Base-by-base conservation (phyloP, 2,888 invertebrate genomes). In the Agrotis puta region DNA sequence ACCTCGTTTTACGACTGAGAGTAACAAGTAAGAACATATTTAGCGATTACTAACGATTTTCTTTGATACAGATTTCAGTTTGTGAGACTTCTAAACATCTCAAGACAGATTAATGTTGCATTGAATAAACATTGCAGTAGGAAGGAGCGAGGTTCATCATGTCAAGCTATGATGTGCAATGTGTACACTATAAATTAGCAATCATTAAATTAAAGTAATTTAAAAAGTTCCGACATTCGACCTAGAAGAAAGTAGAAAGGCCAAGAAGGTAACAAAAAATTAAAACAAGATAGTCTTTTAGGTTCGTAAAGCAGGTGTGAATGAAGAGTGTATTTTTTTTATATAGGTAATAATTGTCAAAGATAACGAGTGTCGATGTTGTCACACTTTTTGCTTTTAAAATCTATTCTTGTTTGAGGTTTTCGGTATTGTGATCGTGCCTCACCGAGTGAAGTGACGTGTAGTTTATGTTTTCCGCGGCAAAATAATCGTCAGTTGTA, bases 351-450 rank as follows among this genome's bases (percentile, higher is more conserved):
- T 7, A 33, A 66, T 50, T 73, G 58, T 68, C 70, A 75, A 70
- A 76, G 59, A 76, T 71, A 66, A 66, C 64, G 59, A 53, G 54
- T 45, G 48, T 67, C 58, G n/a, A 43, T 43, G 59, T 70, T 66
- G 66, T 65, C 77, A 81, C 67, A 79, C 47, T 73, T 80, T 64
- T 63, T 69, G 53, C 64, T 72, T 70, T 80, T 62, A 64, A 77
- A 82, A 85, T 87, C 78, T 89, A 90, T 91, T 90, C 87, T 84
- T 68, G 89, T 84, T 81, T 86, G 88, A 91, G 79, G 88, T 91
- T 88, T 91, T 88, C 89, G 90, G 90, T 92, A 91, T 91, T 93
- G 92, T 93, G 92, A 92, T 89, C 86, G 87, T 82, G 84, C 87
- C 84, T 88, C 81, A 87, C 79, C 80, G 74, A 81, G 84, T 66